These are phyloP conservation scores for Andrena chrysosceles DNA, from an alignment of 2,888 invertebrate genomes.

Conservation along the genomic window DNA sequence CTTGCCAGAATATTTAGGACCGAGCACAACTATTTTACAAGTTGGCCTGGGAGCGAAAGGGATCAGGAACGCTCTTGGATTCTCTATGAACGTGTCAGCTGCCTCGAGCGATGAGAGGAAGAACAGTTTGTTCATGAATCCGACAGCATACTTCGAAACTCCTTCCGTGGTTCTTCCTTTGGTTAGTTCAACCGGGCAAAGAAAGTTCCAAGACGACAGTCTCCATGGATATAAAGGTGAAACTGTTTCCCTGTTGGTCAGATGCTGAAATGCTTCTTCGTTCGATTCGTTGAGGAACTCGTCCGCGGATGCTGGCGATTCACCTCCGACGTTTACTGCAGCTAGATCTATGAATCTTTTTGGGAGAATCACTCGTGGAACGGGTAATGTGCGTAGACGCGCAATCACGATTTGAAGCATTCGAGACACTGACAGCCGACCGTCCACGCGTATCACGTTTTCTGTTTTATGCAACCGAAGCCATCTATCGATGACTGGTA, in stretches of 20 bases:
- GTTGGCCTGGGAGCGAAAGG: conserved; percentile 87
- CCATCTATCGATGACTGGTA: conserved; percentile 86
- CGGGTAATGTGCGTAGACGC: conserved; percentile 45
- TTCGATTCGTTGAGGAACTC: conserved; percentile 70
- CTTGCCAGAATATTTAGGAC: conserved; percentile 88
- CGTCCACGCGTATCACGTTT: conserved; percentile 87
- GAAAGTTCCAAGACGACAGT: conserved; percentile 87
- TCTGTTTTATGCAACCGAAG: conserved; percentile 86
- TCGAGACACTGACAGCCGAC: conserved; percentile 84
- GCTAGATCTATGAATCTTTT: conserved; percentile 16
- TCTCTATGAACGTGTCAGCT: conserved; percentile 86
- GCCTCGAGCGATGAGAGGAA: conserved; percentile 86
- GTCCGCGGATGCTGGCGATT: conserved; percentile 58
- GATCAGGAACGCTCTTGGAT: conserved; percentile 88
- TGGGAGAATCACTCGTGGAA: conserved; percentile 53
- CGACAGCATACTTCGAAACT: conserved; percentile 86
- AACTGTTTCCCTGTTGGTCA: conserved; percentile 77
- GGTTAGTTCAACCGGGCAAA: conserved; percentile 89
- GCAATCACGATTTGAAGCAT: conserved; percentile 84
- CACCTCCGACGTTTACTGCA: conserved; percentile 23
- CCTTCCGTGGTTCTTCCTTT: conserved; percentile 86
- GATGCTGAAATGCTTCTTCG: conserved; percentile 80
- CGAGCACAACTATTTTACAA: conserved; percentile 87
- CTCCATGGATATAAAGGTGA: conserved; percentile 83
- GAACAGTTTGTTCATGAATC: conserved; percentile 88